Evolutionary conservation across 2,797 vertebrate genomes (phyloP), one percentile per base, ranked within the genome.

Genomic region (Moxostoma hubbsi): DNA sequence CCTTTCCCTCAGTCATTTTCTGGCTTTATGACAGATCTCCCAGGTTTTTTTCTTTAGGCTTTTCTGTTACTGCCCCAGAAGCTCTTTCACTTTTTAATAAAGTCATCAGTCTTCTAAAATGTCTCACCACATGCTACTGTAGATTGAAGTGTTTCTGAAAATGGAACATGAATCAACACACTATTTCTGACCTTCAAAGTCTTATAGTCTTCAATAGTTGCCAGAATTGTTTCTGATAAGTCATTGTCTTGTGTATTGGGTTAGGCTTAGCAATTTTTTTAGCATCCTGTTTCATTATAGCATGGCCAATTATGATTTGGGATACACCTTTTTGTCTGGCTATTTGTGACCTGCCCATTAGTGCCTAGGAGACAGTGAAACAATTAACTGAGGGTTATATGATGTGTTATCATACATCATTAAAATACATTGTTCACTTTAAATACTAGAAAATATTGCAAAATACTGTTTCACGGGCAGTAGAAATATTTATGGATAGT

Each of bases 61-160:
- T 79, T 84, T 73, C 46, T 57, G 12, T 80, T 24, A 54, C 73
- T 73, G 13, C 73, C 54, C 13, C 24, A 59, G 54, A 81, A 65
- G 45, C 73, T 73, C 57, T 77, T 59, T 77, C 24, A 77, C 71
- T 10, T 75, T 80, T 73, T 73, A 59, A 83, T 80, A 83, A 82
- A 80, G 73, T 80, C 77, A 85, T 80, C 74, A 80, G 76, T 78
- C 58, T 80, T 68, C 74, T 69, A 72, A 80, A 59, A 72, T 75
- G 72, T 68, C 67, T 71, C 53, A 58, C 73, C 69, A 71, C 49
- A 46, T 66, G 18, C 65, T 80, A 24, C 18, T 24, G 18, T 24
- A 46, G 49, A 50, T 55, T 63, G 58, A 78, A 71, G 58, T 9
- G 12, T 54, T 78, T 71, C 76, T 78, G 10, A 54, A 63, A 70